Percentiles rank a stretch among this genome's conserved stretches.
Conservation (phyloP, 2,888 invertebrate genomes). For the Limnephilus rhombicus region DNA sequence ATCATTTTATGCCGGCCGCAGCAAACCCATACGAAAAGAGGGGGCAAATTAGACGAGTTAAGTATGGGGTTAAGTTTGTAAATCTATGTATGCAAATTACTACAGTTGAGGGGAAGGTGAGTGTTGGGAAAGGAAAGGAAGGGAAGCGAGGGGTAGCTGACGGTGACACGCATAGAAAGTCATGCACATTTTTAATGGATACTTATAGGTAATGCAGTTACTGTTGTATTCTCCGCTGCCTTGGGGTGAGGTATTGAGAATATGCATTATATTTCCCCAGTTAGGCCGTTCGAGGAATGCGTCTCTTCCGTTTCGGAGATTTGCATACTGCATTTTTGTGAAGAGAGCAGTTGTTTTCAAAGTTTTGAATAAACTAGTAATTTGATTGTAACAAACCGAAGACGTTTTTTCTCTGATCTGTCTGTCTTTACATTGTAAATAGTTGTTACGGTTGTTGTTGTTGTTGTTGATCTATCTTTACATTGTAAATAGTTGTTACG, state of each 20-base stretch:
- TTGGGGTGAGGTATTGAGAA: slow-evolving; percentile 25
- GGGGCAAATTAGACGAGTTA: slow-evolving; percentile 33
- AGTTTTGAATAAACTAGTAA: neutral
- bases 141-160: neutral
- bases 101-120: slow-evolving; percentile 24
- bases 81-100: slow-evolving; percentile 50
- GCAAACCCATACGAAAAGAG: neutral
- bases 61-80: slow-evolving; percentile 45
- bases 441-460: too few species aligned
- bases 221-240: slow-evolving; percentile 8
- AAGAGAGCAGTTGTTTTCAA: slow-evolving; percentile 27
- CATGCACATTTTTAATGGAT: slow-evolving; percentile 43
- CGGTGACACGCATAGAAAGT: neutral
- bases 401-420: too few species aligned
- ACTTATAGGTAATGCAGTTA: slow-evolving; percentile 40
- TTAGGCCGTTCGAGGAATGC: neutral
- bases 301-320: slow-evolving; percentile 44
- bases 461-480: too few species aligned
- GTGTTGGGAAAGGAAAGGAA: neutral
- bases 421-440: too few species aligned
- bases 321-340: slow-evolving; percentile 52
- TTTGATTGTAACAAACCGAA: too few species aligned
- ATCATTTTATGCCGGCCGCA: slow-evolving; percentile 11
- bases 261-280: neutral
- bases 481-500: too few species aligned